Percentiles rank a stretch among this genome's conserved stretches.
phyloP scores from a whole-genome alignment of 1,140 invertebrate species.

The Neuroterus valhalla region DNA sequence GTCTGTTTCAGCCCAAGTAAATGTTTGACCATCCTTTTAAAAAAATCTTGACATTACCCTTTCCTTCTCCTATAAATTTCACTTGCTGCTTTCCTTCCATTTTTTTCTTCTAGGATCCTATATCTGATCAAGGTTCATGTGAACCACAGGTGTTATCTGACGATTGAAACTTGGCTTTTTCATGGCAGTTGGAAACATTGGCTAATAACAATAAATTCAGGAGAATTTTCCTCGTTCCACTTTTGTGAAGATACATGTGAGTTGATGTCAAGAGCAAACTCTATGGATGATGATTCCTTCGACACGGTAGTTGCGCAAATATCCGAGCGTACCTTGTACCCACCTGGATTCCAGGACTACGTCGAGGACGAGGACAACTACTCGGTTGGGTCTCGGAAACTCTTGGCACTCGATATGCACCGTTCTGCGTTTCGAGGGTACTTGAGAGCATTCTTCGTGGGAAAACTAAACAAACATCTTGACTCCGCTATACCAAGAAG shows the following conservation, averaged over 20 bases:
- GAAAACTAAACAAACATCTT: slow-evolving; percentile 71
- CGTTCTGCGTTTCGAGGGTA: slow-evolving; percentile 54
- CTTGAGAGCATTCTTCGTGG: slow-evolving; percentile 67
- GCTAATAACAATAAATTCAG: too few relatives aligned
- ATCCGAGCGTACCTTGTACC: slow-evolving; percentile 12
- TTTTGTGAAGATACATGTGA: neutral
- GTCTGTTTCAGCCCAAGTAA: too few relatives aligned
- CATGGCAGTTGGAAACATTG: too few relatives aligned
- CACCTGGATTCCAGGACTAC: slow-evolving; percentile 32
- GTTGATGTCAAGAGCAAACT: neutral
- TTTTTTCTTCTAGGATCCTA: too few relatives aligned
- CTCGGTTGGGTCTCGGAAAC: slow-evolving; percentile 39
- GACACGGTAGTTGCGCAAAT: slow-evolving; percentile 31
- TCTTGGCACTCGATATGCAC: slow-evolving; percentile 49
- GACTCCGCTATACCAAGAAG: slow-evolving; percentile 51
- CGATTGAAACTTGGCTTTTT: neutral
- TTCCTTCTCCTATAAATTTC: too few relatives aligned
- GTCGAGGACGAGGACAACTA: slow-evolving; percentile 39
- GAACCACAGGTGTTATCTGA: slow-evolving; percentile 7
- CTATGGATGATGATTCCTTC: slow-evolving; percentile 1
- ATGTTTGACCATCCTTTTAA: too few relatives aligned
- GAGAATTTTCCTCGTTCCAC: neutral
- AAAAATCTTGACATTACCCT: too few relatives aligned
- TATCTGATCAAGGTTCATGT: too few relatives aligned
- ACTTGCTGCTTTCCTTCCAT: too few relatives aligned